These are phyloP conservation scores for Netelia inedita DNA, from an alignment of 2,888 invertebrate genomes.

Conservation along the genomic window DNA sequence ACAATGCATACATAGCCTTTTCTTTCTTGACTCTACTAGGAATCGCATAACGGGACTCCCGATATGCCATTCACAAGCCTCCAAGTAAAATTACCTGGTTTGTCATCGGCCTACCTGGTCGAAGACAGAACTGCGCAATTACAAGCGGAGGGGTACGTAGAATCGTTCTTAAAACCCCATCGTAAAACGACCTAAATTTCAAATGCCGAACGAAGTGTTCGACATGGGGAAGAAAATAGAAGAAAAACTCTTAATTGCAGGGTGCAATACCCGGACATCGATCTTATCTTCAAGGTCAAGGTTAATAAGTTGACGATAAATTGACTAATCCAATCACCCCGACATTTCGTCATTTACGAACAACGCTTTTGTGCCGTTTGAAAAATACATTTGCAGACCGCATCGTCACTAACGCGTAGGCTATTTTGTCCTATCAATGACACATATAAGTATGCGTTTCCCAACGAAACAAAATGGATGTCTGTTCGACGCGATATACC, in stretches of 20 bases:
- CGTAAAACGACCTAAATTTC: conserved; percentile 20
- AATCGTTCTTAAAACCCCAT: not conserved
- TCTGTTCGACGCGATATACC: conserved; percentile 15
- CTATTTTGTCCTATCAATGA: not conserved
- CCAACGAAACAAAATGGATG: conserved; percentile 20
- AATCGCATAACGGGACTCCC: conserved; percentile 33
- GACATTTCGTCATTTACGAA: no score
- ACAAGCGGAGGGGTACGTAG: not conserved
- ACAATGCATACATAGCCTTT: conserved; percentile 24
- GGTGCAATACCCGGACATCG: no score
- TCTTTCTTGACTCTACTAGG: conserved; percentile 19
- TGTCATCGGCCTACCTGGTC: conserved; percentile 10
- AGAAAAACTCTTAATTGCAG: no score
- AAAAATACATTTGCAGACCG: no score
- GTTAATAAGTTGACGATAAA: no score
- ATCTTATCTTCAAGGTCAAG: no score
- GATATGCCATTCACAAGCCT: conserved; percentile 11
- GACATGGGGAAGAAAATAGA: no score
- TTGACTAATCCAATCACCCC: no score
- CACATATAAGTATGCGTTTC: conserved; percentile 24
- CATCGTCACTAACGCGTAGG: no score
- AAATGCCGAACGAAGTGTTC: not conserved
- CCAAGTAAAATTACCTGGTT: conserved; percentile 27
- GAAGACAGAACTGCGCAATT: conserved; percentile 37
- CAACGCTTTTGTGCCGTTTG: no score